Conservation (phyloP, 2,113 vertebrate species). For the Promerops cafer region DNA sequence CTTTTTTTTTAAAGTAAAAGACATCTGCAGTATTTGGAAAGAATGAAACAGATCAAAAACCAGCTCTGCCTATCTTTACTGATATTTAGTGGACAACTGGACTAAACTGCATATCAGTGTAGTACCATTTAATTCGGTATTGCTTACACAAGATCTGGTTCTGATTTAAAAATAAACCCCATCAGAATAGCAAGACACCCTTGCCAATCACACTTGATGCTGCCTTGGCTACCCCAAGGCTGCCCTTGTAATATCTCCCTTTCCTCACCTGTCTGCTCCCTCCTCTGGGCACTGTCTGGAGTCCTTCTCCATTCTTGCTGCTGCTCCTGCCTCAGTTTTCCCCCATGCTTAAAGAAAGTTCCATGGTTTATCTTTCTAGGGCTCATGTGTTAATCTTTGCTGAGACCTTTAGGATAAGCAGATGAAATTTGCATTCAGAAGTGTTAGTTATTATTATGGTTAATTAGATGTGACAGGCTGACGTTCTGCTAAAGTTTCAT, state of each 20-base stretch:
- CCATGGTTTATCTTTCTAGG: neutral
- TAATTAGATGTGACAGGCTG: constrained; percentile 29
- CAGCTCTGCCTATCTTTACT: neutral
- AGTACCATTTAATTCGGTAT: neutral
- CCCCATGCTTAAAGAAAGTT: neutral
- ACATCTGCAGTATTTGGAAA: neutral
- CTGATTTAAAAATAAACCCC: neutral
- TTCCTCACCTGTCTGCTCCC: neutral
- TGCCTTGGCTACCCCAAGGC: neutral
- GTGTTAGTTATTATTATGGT: neutral
- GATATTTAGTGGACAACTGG: neutral
- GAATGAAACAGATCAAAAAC: neutral
- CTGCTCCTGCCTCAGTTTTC: neutral
- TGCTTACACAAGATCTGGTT: neutral
- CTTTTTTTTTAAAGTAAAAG: neutral
- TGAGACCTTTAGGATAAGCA: neutral
- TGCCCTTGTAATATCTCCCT: neutral
- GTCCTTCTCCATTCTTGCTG: neutral
- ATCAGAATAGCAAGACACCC: neutral
- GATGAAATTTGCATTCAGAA: neutral
- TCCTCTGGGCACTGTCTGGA: neutral
- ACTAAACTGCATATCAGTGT: neutral
- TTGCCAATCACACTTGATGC: neutral
- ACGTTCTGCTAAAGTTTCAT: neutral
- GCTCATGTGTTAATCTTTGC: neutral